Percentiles rank a stretch among this genome's conserved stretches.
These are phyloP conservation scores for Pheosia gnoma DNA, from an alignment of 2,888 invertebrate species.

Conservation along the genomic window DNA sequence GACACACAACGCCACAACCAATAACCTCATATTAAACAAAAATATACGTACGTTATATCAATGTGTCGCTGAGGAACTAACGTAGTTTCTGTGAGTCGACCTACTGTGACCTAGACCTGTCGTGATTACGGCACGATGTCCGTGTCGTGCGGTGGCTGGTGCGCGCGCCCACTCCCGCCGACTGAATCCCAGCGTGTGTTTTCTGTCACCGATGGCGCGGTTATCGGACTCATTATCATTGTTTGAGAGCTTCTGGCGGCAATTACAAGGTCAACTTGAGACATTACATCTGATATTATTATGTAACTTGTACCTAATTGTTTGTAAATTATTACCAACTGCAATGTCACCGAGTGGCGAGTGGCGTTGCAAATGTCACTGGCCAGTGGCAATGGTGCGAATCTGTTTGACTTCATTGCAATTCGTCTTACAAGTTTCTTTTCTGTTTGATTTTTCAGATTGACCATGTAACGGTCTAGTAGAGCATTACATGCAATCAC, in stretches of 20 bases:
- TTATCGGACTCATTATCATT: conserved; percentile 36
- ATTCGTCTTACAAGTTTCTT: too few species aligned
- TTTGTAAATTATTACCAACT: too few species aligned
- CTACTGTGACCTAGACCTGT: conserved; percentile 17
- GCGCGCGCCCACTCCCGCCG: conserved; percentile 8
- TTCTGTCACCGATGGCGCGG: conserved; percentile 35
- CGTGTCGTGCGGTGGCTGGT: conserved; percentile 11
- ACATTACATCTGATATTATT: conserved; percentile 2
- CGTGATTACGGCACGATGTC: background rate
- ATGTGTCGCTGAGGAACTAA: conserved; percentile 12
- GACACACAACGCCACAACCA: conserved; percentile 24
- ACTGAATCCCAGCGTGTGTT: conserved; percentile 10
- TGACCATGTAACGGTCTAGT: too few species aligned
- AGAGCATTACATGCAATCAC: too few species aligned
- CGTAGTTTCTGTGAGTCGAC: conserved; percentile 13
- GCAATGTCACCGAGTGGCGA: too few species aligned
- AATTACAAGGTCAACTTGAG: conserved; percentile 14
- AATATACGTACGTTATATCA: conserved; percentile 26
- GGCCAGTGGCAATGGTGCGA: too few species aligned
- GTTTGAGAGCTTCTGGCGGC: conserved; percentile 31
- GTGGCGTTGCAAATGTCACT: too few species aligned
- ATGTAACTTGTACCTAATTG: background rate
- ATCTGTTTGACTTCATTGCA: too few species aligned
- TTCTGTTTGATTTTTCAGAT: too few species aligned
- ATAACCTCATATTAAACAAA: conserved; percentile 11